Percentiles rank a stretch among this genome's conserved stretches.
phyloP scores from a whole-genome alignment of 2,797 vertebrate species.

The Fistularia commersonii region DNA sequence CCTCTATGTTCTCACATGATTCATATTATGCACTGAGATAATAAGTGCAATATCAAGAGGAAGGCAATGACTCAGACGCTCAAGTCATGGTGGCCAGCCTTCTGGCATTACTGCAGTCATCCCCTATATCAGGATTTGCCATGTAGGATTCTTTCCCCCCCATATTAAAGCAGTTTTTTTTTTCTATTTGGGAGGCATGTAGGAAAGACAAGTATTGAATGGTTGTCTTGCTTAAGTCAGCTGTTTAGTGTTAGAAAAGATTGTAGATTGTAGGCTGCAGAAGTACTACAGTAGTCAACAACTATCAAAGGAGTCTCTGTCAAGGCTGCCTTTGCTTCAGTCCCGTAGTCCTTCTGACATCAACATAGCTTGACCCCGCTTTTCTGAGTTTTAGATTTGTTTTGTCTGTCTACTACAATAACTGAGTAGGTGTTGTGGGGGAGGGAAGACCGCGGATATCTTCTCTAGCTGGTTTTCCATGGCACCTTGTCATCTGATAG shows the following conservation, averaged over 20 bases:
- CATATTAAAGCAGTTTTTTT: constrained; percentile 42
- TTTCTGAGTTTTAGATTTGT: constrained; percentile 10
- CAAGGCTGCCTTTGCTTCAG: constrained; percentile 13
- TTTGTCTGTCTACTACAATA: constrained; percentile 24
- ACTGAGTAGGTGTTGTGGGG: not conserved
- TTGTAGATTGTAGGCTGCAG: too few relatives aligned
- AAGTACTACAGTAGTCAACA: not conserved
- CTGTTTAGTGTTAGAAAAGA: constrained; percentile 18
- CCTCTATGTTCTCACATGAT: constrained; percentile 19
- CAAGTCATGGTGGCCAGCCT: constrained; percentile 27
- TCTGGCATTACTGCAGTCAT: constrained; percentile 1
- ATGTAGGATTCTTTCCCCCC: constrained; percentile 28
- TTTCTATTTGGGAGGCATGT: constrained; percentile 33
- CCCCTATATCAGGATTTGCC: constrained; percentile 13
- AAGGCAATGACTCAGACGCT: constrained; percentile 11
- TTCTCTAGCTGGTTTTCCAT: constrained; percentile 6
- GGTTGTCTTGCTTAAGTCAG: constrained; percentile 31
- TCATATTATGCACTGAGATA: constrained; percentile 30
- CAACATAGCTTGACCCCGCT: constrained; percentile 8
- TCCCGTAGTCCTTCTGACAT: constrained; percentile 13
- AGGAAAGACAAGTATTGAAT: constrained; percentile 32
- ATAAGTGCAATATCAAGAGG: constrained; percentile 11
- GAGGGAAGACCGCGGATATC: not conserved
- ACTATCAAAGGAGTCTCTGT: constrained; percentile 34
- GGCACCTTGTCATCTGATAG: constrained; percentile 9